These are phyloP conservation scores for Bos indicus DNA, from an alignment of 2,113 vertebrate genomes.

Conservation along the genomic window DNA sequence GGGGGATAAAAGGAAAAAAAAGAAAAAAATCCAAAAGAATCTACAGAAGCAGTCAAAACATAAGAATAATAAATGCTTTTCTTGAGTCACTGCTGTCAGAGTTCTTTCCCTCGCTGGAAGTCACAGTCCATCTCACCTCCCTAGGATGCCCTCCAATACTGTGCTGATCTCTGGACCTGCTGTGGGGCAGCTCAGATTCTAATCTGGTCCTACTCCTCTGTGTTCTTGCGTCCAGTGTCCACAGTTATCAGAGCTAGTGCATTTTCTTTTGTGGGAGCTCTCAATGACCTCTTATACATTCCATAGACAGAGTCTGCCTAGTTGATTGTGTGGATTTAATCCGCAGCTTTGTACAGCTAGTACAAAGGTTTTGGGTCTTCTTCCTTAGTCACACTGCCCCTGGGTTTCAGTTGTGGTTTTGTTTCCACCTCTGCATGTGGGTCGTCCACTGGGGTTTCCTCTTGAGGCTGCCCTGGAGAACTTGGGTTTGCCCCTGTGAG, in stretches of 20 bases:
- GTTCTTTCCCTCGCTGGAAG: accelerated
- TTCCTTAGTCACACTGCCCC: background rate
- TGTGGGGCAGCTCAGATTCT: background rate
- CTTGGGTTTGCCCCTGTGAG: background rate
- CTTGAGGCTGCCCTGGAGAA: background rate
- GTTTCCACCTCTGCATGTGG: background rate
- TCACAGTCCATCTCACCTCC: background rate
- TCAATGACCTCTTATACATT: background rate
- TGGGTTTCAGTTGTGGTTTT: background rate
- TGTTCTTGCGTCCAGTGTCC: background rate
- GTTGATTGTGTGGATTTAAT: background rate
- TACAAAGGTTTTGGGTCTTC: background rate
- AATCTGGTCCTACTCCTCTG: background rate
- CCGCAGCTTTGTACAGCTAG: background rate
- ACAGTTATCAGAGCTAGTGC: background rate
- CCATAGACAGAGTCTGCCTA: background rate
- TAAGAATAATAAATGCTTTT: background rate
- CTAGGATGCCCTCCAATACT: background rate
- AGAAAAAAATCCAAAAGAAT: background rate
- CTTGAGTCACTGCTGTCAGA: background rate
- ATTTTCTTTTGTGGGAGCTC: background rate
- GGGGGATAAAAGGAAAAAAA: background rate
- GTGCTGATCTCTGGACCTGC: background rate
- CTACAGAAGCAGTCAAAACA: background rate
- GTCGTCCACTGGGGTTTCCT: background rate